Base-by-base conservation (phyloP, 2,797 vertebrate genomes). In the Oreochromis grahami region DNA sequence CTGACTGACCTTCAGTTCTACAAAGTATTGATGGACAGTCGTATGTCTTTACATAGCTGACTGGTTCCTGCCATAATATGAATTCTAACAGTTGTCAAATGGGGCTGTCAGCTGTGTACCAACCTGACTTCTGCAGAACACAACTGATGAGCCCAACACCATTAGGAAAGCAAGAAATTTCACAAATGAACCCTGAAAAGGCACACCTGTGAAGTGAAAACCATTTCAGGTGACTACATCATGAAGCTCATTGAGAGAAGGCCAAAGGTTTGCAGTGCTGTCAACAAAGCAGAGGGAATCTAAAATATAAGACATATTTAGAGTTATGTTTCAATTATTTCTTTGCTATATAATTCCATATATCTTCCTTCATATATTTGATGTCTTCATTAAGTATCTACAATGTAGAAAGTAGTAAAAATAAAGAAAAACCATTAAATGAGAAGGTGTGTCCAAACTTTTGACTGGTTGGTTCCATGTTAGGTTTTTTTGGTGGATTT, bases 41-140 rank as follows among this genome's bases (percentile, higher is more conserved):
- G 1, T 11, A 0, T 58, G 0, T 60, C 29, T 58, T 58, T 58
- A 58, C 56, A 0, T 11, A 0, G 29, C 29, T 34, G 29, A 34
- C 19, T 34, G 8, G 56, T 60, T 34, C 56, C 19, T 58, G 15
- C 29, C 5, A 34, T 58, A 58, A 11, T 34, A 32, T 0, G 8
- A 58, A 19, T 32, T 32, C 29, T 32, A 32, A 19, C 15, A 32
- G 15, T 32, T 32, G 55, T 58, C 55, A 58, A 58, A 58, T 58
- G 0, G 55, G 56, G 3, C 55, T 34, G 56, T 60, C 56, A 34
- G 29, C 29, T 60, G 56, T 60, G 15, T 60, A 34, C 15, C 29
- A 60, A 60, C 8, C 3, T 34, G 56, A 58, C 56, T 58, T 58
- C 29, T 34, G 29, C 29, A 58, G 5, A 58, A 58, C 29, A 58